Conservation (phyloP, 2,797 vertebrate genomes). For the Coranthus polyacanthus region DNA sequence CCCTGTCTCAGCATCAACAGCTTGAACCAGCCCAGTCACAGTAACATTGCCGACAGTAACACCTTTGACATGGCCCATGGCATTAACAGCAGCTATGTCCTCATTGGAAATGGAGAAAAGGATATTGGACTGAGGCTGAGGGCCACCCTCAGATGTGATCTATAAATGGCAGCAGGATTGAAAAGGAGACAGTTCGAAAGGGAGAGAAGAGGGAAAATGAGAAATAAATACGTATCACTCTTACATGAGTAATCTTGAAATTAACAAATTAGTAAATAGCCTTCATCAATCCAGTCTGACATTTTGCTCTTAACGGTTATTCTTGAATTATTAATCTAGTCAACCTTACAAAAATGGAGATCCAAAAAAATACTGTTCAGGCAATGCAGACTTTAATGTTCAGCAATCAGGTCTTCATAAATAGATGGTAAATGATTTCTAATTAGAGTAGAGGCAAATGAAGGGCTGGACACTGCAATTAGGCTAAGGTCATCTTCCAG, state of each 20-base stretch:
- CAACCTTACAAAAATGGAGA: slow-evolving; percentile 20
- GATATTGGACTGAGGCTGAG: slow-evolving; percentile 96
- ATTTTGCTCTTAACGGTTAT: slow-evolving; percentile 34
- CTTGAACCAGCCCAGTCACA: slow-evolving; percentile 91
- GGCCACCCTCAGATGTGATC: slow-evolving; percentile 97
- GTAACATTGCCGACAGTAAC: slow-evolving; percentile 87
- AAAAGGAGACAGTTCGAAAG: slow-evolving; percentile 3
- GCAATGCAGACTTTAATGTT: slow-evolving; percentile 31
- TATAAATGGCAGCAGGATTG: slow-evolving; percentile 61
- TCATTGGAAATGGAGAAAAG: slow-evolving; percentile 89
- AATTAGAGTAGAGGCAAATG: slow-evolving; percentile 50
- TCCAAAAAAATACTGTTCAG: slow-evolving; percentile 21
- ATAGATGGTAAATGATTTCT: slow-evolving; percentile 35
- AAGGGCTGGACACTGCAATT: slow-evolving; percentile 32
- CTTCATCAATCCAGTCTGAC: slow-evolving; percentile 25
- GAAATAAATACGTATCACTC: slow-evolving; percentile 3
- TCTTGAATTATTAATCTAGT: slow-evolving; percentile 24
- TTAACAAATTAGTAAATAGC: slow-evolving; percentile 28
- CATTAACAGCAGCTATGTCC: slow-evolving; percentile 85
- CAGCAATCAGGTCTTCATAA: slow-evolving; percentile 28
- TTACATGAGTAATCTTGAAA: too few relatives aligned
- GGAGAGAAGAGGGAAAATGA: background rate
- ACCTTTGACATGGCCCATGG: slow-evolving; percentile 88
- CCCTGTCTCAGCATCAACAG: slow-evolving; percentile 92
- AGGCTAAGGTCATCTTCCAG: slow-evolving; percentile 38